Conservation (phyloP, 2,888 invertebrate genomes). For the Muscina levida region DNA sequence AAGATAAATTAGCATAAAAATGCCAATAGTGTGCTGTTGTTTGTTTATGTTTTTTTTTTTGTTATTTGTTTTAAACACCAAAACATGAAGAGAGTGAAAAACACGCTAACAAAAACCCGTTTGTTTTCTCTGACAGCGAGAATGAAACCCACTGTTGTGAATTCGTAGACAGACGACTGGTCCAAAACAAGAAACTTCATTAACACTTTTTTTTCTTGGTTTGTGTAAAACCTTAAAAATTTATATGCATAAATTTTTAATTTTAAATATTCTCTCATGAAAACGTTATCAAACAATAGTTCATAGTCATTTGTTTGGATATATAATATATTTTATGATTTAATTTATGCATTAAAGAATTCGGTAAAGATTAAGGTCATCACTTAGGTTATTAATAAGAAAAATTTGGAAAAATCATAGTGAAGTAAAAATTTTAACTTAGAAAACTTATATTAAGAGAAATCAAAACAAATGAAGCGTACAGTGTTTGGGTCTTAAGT, state of each 20-base stretch:
- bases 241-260: too few relatives aligned
- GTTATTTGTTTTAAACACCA: neutral
- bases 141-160: neutral
- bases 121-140: neutral
- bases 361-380: conserved; percentile 1
- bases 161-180: neutral
- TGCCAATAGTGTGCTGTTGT: neutral
- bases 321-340: too few relatives aligned
- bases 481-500: conserved; percentile 11
- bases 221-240: too few relatives aligned
- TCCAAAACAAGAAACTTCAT: too few relatives aligned
- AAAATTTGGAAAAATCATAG: too few relatives aligned
- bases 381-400: too few relatives aligned
- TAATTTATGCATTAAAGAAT: conserved; percentile 6
- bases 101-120: neutral
- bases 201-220: too few relatives aligned
- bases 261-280: neutral
- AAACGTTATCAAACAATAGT: neutral
- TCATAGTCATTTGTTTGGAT: conserved; percentile 38
- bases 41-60: neutral
- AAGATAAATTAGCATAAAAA: neutral
- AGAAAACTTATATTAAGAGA: neutral
- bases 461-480: too few relatives aligned
- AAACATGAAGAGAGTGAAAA: neutral
- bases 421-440: too few relatives aligned